Conservation (phyloP, 2,888 invertebrate species). For the Elysia crispata region DNA sequence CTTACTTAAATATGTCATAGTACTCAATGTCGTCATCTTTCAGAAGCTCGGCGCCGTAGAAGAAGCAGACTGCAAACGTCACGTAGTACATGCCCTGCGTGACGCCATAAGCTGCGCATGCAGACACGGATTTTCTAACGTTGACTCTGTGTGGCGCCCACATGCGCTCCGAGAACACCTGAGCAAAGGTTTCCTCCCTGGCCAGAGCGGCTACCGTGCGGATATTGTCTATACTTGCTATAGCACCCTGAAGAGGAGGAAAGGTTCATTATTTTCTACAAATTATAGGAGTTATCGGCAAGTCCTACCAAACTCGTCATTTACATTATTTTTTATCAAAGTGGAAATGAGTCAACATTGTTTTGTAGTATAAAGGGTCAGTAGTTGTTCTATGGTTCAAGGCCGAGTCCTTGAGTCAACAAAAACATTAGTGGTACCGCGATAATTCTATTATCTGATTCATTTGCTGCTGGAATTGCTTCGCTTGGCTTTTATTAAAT, state of each 20-base stretch:
- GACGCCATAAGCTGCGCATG: slow-evolving; percentile 74
- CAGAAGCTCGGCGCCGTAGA: slow-evolving; percentile 79
- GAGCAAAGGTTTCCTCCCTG: slow-evolving; percentile 74
- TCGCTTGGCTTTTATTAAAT: too few relatives aligned
- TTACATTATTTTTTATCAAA: too few relatives aligned
- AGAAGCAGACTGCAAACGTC: slow-evolving; percentile 80
- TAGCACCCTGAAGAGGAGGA: slow-evolving; percentile 64
- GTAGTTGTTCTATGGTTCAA: too few relatives aligned
- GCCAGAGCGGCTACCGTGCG: slow-evolving; percentile 77
- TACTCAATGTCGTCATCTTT: slow-evolving; percentile 75
- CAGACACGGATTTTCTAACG: slow-evolving; percentile 53
- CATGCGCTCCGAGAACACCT: slow-evolving; percentile 57
- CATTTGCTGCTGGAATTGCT: too few relatives aligned
- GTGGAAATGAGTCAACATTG: too few relatives aligned
- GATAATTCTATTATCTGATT: too few relatives aligned
- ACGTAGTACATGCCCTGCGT: slow-evolving; percentile 80
- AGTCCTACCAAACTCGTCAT: too few relatives aligned
- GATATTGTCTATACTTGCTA: slow-evolving; percentile 78
- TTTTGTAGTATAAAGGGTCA: too few relatives aligned
- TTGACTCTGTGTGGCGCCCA: background rate
- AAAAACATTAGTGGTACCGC: too few relatives aligned
- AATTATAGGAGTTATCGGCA: too few relatives aligned
- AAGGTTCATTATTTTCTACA: too few relatives aligned
- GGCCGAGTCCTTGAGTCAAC: too few relatives aligned
- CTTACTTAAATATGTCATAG: slow-evolving; percentile 59